Evolutionary conservation across 1,140 invertebrate genomes (phyloP).

Genomic region (Leptoteleia sp.): DNA sequence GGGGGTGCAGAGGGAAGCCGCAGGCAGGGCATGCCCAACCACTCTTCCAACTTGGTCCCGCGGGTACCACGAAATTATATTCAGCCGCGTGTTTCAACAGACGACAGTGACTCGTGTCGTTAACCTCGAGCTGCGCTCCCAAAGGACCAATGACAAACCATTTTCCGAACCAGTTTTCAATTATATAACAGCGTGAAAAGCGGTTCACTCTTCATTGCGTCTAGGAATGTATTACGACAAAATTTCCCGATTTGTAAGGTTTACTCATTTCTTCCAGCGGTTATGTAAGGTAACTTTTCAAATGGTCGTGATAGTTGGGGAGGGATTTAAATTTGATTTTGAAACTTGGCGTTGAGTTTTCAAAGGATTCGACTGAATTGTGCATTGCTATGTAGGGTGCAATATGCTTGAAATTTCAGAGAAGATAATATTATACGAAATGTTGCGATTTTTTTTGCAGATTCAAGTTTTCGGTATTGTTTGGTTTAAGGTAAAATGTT

Average conservation of each 20-base stretch:
- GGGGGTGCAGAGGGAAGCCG: conserved; percentile 43
- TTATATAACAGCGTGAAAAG: conserved; percentile 58
- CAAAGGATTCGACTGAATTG: too few relatives aligned
- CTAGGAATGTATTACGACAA: conserved; percentile 19
- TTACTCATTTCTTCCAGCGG: conserved; percentile 2
- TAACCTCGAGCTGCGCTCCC: conserved; percentile 72
- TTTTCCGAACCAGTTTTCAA: conserved; percentile 74
- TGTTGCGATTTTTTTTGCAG: too few relatives aligned
- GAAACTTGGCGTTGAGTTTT: too few relatives aligned
- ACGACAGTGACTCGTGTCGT: conserved; percentile 73
- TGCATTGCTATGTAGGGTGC: too few relatives aligned
- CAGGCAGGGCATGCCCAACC: conserved; percentile 45
- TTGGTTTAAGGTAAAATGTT: too few relatives aligned
- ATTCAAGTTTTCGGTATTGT: too few relatives aligned
- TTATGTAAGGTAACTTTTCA: conserved; percentile 8
- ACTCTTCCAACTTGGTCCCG: conserved; percentile 67
- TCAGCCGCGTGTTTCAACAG: conserved; percentile 75
- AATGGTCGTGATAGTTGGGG: not conserved
- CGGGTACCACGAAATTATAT: conserved; percentile 75
- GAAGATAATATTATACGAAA: too few relatives aligned
- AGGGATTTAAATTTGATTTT: too few relatives aligned
- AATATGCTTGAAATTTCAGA: too few relatives aligned
- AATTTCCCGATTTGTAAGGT: conserved; percentile 3
- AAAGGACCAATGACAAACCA: conserved; percentile 69
- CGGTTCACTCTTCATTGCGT: conserved; percentile 3